phyloP scores from a whole-genome alignment of 1,140 invertebrate species.

The Drosophila parvula region DNA sequence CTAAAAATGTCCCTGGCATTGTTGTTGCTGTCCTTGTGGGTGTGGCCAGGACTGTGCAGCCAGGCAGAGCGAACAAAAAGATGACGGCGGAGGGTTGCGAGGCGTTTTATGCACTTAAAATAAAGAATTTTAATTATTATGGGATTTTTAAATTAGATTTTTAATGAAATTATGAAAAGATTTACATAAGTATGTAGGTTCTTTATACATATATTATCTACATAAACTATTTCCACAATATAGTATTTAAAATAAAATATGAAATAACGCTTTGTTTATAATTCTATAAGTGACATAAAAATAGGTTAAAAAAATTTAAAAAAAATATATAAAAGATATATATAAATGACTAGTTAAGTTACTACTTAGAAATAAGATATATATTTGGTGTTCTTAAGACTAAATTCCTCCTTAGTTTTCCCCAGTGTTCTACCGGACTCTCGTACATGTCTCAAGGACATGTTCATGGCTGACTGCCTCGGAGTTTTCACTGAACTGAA shows the following conservation, averaged over 20 bases:
- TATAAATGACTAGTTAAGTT: no score
- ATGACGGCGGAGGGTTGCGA: background rate
- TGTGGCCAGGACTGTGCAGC: conserved; percentile 47
- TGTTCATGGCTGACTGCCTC: conserved; percentile 65
- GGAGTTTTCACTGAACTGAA: conserved; percentile 34
- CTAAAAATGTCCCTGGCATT: conserved; percentile 71
- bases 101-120: conserved; percentile 11
- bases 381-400: background rate
- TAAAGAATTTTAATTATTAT: background rate
- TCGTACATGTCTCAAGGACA: conserved; percentile 70
- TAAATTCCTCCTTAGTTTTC: no score
- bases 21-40: conserved; percentile 51
- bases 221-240: no score
- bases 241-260: background rate
- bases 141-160: background rate
- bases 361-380: no score
- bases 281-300: no score
- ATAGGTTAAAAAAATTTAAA: no score
- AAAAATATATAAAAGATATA: no score
- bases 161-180: background rate
- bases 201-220: no score
- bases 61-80: conserved; percentile 51
- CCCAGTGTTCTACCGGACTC: conserved; percentile 17
- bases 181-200: background rate
- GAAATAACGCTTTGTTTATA: no score